Evolutionary conservation across 2,113 vertebrate species (phyloP), one percentile per base, ranked within the genome.

Genomic region (Malurus cyaneus): DNA sequence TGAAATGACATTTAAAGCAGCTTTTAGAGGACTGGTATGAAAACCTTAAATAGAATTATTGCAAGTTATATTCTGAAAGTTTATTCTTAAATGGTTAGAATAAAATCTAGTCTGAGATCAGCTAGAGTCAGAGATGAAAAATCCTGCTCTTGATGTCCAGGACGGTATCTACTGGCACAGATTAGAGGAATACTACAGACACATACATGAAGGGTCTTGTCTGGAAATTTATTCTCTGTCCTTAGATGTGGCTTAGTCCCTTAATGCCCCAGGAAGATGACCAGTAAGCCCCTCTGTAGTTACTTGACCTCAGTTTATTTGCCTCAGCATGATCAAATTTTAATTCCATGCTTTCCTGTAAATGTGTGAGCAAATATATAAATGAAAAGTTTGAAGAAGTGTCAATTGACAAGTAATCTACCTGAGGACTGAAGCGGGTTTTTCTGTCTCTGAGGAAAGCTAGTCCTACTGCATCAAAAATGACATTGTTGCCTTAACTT

Each of bases 1-100:
- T 18, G 26, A 91, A 92, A 64, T 85, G n/a, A 76, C 70, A 79
- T 94, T 94, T 59, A 87, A 91, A 82, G 20, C 16, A 72, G 34
- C 31, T 85, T 92, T 89, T 79, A 84, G 49, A 78, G 28, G 44
- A 60, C 16, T 9, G 8, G 31, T 31, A 79, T 23, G 16, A 65
- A 92, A 91, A 89, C 31, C 17, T 84, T 91, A 61, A 87, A 71
- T 65, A 26, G 41, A 72, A 31, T 32, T 79, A n/a, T 76, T 89
- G 21, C 11, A 52, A 47, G 18, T 52, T 70, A 41, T 61, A 28
- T 86, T 79, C 67, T 5, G 3, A 28, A 74, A 88, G 14, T 18
- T 59, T 87, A 57, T 79, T 54, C 20, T 62, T 47, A 62, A 34
- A 36, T 29, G 7, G 6, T 79, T 67, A 39, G 50, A 86, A 72